Evolutionary conservation across 2,888 invertebrate species (phyloP), one percentile per base, ranked within the genome.

Genomic region (Steinernema carpocapsae): DNA sequence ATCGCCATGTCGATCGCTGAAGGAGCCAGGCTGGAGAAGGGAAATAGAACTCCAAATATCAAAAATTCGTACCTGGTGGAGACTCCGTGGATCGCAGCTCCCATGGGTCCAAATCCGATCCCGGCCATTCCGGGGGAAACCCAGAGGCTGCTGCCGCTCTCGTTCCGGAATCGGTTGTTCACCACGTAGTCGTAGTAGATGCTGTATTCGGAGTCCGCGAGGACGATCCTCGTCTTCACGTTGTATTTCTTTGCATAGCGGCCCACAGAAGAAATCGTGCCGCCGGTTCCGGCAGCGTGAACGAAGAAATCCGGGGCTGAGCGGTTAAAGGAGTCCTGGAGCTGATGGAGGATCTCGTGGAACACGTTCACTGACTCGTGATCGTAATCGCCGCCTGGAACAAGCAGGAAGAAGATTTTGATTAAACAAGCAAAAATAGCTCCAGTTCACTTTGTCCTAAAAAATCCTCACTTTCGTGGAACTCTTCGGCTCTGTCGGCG

Each of bases 191-290:
- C 85, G 64, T 81, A 84, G 77, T 84, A 85, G 14, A 84, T 73
- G 0, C 83, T 83, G 76, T 75, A 81, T 72, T 85, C 78, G 3
- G 85, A 83, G 64, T 84, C 84, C 24, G 83, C 78, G 46, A 85
- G 74, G 24, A 85, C 76, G 10, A 83, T 80, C 74, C 78, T 76
- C 4, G 84, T 85, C 1, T 78, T 78, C 4, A 80, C 72, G 52
- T 70, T 76, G 75, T 85, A 84, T 51, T 83, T 78, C 43, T 77
- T 74, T 12, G 84, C 78, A 46, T 83, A 85, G 26, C 84, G 74
- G 0, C 85, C 85, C n/a, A 85, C 84, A 0, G 83, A 83, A 0
- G 82, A 80, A 43, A 85, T 83, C 1, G 85, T 85, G 24, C 83
- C 83, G 45, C 83, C 84, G 1, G 84, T 84, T 52, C 84, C 84